phyloP scores from a whole-genome alignment of 2,113 vertebrate species.

The Colaptes auratus region DNA sequence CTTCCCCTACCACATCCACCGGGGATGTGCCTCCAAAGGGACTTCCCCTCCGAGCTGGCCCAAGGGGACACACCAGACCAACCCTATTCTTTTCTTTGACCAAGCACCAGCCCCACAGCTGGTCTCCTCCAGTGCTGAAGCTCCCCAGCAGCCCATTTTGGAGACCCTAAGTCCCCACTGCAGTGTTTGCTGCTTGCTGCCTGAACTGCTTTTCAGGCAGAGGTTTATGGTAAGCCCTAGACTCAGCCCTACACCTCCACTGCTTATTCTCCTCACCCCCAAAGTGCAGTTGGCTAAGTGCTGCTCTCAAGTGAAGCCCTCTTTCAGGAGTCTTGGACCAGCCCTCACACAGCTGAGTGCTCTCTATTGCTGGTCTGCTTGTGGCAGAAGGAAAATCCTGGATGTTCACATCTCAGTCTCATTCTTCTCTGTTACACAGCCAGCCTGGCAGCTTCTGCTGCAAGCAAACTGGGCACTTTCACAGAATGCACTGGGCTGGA shows the following conservation, averaged over 20 bases:
- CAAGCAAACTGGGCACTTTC: neutral
- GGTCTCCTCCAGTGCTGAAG: rapidly evolving
- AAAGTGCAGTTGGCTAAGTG: neutral
- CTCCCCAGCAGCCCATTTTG: neutral
- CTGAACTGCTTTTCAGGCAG: neutral
- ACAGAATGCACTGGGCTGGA: no score
- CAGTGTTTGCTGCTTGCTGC: neutral
- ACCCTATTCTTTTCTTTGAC: neutral
- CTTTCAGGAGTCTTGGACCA: neutral
- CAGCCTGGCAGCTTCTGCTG: neutral
- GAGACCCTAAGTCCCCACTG: neutral
- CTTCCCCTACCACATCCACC: rapidly evolving
- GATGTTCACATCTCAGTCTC: neutral
- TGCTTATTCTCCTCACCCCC: neutral
- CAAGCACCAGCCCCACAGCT: neutral
- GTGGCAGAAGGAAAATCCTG: neutral
- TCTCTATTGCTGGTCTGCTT: neutral
- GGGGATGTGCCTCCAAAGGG: no score
- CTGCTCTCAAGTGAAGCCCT: neutral
- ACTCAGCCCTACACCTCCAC: neutral
- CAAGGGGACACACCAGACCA: neutral
- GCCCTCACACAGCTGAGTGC: neutral
- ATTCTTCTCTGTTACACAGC: rapidly evolving
- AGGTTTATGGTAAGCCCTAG: neutral
- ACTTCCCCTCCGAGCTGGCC: neutral